Evolutionary conservation across 2,797 vertebrate genomes (phyloP).

Genomic region (Labeo calbasu): DNA sequence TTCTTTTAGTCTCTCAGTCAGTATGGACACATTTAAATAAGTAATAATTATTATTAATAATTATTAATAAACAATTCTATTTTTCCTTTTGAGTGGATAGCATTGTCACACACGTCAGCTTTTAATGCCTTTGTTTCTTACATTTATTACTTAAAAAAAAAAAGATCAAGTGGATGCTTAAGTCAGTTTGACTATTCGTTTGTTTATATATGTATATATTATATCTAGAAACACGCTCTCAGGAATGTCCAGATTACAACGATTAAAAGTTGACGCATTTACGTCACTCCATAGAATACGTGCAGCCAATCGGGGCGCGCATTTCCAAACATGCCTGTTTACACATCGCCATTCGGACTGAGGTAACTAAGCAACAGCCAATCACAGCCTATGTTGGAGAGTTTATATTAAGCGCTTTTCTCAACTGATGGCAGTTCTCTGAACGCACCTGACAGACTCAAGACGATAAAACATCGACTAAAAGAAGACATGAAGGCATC

Average conservation of each 20-base stretch:
- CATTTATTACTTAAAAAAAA: no score
- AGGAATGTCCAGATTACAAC: background rate
- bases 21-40: no score
- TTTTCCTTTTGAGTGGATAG: no score
- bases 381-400: conserved; percentile 35
- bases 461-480: background rate
- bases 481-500: background rate
- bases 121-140: no score
- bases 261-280: background rate
- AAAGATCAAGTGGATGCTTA: no score
- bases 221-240: background rate
- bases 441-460: background rate
- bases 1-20: no score
- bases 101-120: no score
- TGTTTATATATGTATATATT: no score
- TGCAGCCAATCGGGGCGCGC: conserved; percentile 21
- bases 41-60: no score
- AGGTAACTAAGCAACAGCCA: conserved; percentile 42
- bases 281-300: conserved; percentile 3
- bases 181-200: no score
- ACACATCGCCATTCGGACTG: background rate
- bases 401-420: conserved; percentile 52
- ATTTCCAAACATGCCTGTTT: background rate
- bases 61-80: no score
- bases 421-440: conserved; percentile 17